Base-by-base conservation (phyloP, 2,888 invertebrate species). In the Norana najaformis region DNA sequence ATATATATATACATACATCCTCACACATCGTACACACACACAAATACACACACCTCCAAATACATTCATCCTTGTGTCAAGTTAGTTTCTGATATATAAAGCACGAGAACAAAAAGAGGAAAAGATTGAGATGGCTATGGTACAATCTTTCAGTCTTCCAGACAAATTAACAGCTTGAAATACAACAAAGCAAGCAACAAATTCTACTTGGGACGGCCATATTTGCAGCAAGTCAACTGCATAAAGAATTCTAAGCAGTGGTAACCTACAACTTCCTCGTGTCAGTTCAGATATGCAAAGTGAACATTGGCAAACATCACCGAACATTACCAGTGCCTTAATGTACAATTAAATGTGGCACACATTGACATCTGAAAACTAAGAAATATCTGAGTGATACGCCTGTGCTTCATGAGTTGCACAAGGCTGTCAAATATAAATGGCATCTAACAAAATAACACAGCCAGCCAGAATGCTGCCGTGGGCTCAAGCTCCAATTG, bases 311-410 rank as follows among this genome's bases (percentile, higher is more conserved):
- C 69, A 69, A n/a, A 69, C 13, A n/a, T 5, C n/a, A n/a, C 69
- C 11, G n/a, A 69, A 69, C n/a, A n/a, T 69, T n/a, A 69, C n/a
- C n/a, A n/a, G 69, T n/a, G 69, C 69, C 69, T 69, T 69, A 69
- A 69, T 69, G 69, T 69, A 69, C 69, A 69, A 69, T 69, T 69
- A 69, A 69, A 69, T 69, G 30, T 69, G 69, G 69, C 69, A 69
- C 69, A n/a, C 13, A 69, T 30, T n/a, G 69, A 69, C n/a, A n/a
- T n/a, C 0, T 69, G 69, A 69, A 69, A 69, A 69, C 69, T 69
- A 69, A 69, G n/a, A n/a, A 69, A 69, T 69, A 69, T 69, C 69
- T 8, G 8, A 69, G 69, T 5, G 23, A 47, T 47, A 23, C 23
- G 23, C 23, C 30, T 69, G 69, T 69, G 69, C 69, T n/a, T n/a